Base-by-base conservation (phyloP, 2,888 invertebrate genomes). In the Polydrusus cervinus region DNA sequence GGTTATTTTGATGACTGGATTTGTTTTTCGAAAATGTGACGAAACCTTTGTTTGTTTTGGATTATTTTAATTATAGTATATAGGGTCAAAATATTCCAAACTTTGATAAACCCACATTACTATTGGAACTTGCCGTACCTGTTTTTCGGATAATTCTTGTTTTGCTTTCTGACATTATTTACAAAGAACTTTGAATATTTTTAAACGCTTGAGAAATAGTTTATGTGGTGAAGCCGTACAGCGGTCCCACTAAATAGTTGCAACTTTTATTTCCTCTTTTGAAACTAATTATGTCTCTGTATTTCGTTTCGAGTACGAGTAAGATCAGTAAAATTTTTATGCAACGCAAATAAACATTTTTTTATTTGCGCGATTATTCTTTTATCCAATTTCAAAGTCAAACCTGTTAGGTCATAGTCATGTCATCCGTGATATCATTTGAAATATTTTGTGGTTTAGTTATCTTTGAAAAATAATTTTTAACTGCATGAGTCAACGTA, bases 1-100 rank as follows among this genome's bases (percentile, higher is more conserved):
- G 60, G 38, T 55, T 60, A 34, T 67, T 69, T 34, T 30, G 45
- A 62, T 64, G 49, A 47, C 64, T 34, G 34, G 16, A 64, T 49
- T 47, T 49, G 45, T 47, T 49, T 64, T 64, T 18, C 30, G 16
- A 49, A 30, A 64, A 49, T 38, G 11, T 60, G 57, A 60, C 57
- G 57, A 60, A 14, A 38, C 38, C 14, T 18, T 1, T 60, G 57
- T 38, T 14, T 57, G 30, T 57, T 34, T 57, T 60, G 16, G 38
- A 34, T 53, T n/a, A n/a, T n/a, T n/a, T n/a, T n/a, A n/a, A n/a
- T 3, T 34, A 34, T 7, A 3, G 5, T 25, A 5, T 49, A 10
- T 34, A 14, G 38, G 55, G 14, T 14, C 0, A n/a, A 60, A 60
- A 38, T 18, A 16, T 60, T 60, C 38, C 9, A 18, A 7, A 14